phyloP scores from a whole-genome alignment of 2,888 invertebrate species.

The Octodonta nipae region DNA sequence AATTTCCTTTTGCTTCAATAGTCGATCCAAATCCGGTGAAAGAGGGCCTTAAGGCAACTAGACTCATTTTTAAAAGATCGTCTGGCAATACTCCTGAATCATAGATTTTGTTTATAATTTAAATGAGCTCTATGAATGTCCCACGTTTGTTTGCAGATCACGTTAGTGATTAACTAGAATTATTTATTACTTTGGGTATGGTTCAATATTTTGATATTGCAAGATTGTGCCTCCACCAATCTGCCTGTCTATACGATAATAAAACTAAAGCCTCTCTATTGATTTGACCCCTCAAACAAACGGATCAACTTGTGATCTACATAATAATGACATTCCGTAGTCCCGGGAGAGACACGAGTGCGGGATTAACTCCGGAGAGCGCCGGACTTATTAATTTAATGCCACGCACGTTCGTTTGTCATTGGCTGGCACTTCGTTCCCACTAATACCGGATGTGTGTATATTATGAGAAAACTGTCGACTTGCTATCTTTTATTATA shows the following conservation, averaged over 20 bases:
- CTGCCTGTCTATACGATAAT: slow-evolving; percentile 1
- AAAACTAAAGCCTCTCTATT: slow-evolving; percentile 20
- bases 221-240: too few relatives aligned
- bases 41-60: too few relatives aligned
- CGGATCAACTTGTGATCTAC: slow-evolving; percentile 39
- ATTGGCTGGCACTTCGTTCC: slow-evolving; percentile 35
- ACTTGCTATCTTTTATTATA: slow-evolving; percentile 31
- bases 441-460: slow-evolving; percentile 30
- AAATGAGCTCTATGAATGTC: too few relatives aligned
- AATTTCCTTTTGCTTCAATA: too few relatives aligned
- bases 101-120: too few relatives aligned
- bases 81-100: too few relatives aligned
- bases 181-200: too few relatives aligned
- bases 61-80: too few relatives aligned
- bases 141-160: too few relatives aligned
- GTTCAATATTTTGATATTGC: too few relatives aligned
- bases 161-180: too few relatives aligned
- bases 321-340: slow-evolving; percentile 36
- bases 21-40: too few relatives aligned
- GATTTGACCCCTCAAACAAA: slow-evolving; percentile 31
- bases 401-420: slow-evolving; percentile 36
- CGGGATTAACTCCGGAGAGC: slow-evolving; percentile 32
- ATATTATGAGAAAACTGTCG: slow-evolving; percentile 27
- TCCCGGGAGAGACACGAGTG: slow-evolving; percentile 33
- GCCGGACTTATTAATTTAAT: slow-evolving; percentile 36